Base-by-base conservation (phyloP, 2,797 vertebrate genomes). In the Anisognathus igniventris region DNA sequence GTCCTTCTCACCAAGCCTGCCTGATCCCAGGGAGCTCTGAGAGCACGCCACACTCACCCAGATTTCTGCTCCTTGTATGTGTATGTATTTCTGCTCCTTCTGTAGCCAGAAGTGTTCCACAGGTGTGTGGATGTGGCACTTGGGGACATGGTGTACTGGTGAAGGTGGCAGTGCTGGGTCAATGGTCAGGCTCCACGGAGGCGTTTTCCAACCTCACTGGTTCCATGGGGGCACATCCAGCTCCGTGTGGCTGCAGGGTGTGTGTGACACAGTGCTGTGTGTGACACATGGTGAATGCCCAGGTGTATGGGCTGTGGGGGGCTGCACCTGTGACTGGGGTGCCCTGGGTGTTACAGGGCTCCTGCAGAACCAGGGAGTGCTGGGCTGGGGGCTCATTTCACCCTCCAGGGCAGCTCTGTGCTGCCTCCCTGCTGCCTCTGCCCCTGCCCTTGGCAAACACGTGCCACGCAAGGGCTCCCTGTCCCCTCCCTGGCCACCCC, bases 131-230 rank as follows among this genome's bases (percentile, higher is more conserved):
- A 15, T 58, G 45, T 37, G 71, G 27, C 53, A 60, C n/a, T 2
- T 51, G 53, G 53, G 61, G 15, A 85, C 61, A 37, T 3, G n/a
- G 37, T 50, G 73, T 31, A 19, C 37, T 19, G 61, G 19, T 23
- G 61, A 42, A 35, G 30, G 44, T 66, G 61, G 51, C 51, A 57
- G 31, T 74, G 70, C 27, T 58, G 45, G 45, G 23, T 37, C n/a
- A 51, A 14, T 13, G 28, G 23, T 2, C 0, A 1, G 53, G 6
- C n/a, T n/a, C n/a, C 53, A n/a, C 4, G 4, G 27, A 48, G 40
- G 27, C 15, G 37, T 60, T 60, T 75, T 67, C 39, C 54, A 33
- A 8, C 28, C 54, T 30, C 54, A n/a, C 15, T 53, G 45, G 16
- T 37, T 20, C n/a, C 39, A 20, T 4, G 19, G 45, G 45, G 22